Evolutionary conservation across 2,113 vertebrate genomes (phyloP).

Genomic region (Mixornis gularis): DNA sequence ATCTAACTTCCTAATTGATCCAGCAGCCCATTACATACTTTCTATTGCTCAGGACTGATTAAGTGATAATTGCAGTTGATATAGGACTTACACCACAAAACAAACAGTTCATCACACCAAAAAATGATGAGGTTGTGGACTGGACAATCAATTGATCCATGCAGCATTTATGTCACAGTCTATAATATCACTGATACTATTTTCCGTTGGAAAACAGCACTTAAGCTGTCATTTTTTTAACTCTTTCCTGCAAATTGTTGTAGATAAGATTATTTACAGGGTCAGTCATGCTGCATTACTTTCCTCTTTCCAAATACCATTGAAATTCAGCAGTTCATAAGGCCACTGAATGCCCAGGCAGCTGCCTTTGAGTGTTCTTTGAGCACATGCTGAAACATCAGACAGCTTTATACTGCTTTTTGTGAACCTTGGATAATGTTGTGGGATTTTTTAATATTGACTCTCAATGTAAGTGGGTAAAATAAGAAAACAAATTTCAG

Average conservation of each 20-base stretch:
- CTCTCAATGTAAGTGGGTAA: neutral
- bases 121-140: conserved; percentile 26
- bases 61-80: conserved; percentile 37
- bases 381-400: neutral
- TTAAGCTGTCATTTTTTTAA: neutral
- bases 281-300: neutral
- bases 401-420: neutral
- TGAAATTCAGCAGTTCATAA: neutral
- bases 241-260: neutral
- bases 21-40: conserved; percentile 1
- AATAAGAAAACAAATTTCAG: neutral
- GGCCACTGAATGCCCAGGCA: neutral
- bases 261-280: neutral
- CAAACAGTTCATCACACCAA: conserved; percentile 1
- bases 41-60: conserved; percentile 6
- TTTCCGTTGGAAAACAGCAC: neutral
- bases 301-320: neutral
- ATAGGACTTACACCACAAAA: neutral
- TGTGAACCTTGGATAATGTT: neutral
- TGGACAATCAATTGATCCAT: neutral
- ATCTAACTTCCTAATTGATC: conserved; percentile 42
- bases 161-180: neutral
- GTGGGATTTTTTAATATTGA: neutral
- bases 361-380: neutral
- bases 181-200: neutral